These are phyloP conservation scores for Spialia ferax DNA, from an alignment of 2,888 invertebrate genomes.

Conservation along the genomic window DNA sequence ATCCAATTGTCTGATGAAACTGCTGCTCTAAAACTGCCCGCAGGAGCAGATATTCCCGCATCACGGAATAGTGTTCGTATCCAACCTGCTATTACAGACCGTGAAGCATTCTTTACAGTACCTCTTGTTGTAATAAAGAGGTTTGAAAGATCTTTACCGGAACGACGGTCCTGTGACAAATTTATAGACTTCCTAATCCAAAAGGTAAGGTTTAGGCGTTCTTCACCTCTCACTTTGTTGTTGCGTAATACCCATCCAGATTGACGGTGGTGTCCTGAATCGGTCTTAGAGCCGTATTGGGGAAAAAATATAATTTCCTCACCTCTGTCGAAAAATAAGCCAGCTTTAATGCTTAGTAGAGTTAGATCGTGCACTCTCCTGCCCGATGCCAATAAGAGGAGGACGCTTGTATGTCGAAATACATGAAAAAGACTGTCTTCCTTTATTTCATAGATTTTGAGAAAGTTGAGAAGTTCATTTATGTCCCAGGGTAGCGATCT, in stretches of 20 bases:
- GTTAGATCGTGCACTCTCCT: conserved; percentile 2
- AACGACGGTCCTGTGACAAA: conserved; percentile 34
- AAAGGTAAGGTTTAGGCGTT: neutral
- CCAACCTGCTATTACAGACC: conserved; percentile 36
- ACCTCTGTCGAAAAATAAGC: neutral
- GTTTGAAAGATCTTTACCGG: conserved; percentile 46
- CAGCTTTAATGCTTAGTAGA: neutral
- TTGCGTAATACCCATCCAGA: neutral
- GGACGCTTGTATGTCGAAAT: neutral
- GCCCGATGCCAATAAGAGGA: neutral
- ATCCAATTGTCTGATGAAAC: neutral
- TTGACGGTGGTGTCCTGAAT: neutral
- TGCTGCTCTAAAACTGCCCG: conserved; percentile 2
- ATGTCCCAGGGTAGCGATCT: neutral
- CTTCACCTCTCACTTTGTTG: neutral
- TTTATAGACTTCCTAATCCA: neutral
- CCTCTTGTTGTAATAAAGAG: conserved; percentile 41
- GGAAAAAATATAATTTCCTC: neutral
- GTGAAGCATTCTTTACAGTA: conserved; percentile 29
- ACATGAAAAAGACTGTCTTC: neutral
- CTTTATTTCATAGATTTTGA: neutral
- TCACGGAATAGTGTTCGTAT: neutral
- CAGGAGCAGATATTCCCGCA: neutral
- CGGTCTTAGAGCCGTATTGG: neutral
- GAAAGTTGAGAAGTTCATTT: neutral